Percentiles rank a stretch among this genome's conserved stretches.
phyloP scores from a whole-genome alignment of 1,140 invertebrate genomes.

The Calosoma granatense region DNA sequence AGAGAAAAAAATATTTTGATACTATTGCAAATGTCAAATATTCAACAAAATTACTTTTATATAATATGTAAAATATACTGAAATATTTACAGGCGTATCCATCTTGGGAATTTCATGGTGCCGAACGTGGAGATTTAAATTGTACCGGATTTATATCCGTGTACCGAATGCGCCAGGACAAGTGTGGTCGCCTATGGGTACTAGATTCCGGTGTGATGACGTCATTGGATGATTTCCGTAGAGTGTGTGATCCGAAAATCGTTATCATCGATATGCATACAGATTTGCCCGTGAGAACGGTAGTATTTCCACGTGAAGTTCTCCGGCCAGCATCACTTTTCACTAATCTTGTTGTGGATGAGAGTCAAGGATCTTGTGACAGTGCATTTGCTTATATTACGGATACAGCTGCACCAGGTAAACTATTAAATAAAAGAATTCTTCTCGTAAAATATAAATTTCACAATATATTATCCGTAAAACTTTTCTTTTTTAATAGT shows the following conservation, averaged over 20 bases:
- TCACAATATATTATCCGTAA: too few relatives aligned
- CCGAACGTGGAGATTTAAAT: constrained; percentile 58
- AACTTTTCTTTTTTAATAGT: too few relatives aligned
- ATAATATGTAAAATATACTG: neutral
- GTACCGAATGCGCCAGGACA: constrained; percentile 58
- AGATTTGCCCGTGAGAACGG: constrained; percentile 45
- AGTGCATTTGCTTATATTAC: constrained; percentile 66
- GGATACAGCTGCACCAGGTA: constrained; percentile 66
- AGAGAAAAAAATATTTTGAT: too few relatives aligned
- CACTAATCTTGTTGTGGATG: constrained; percentile 68
- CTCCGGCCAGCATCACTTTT: constrained; percentile 57
- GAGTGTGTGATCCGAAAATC: constrained; percentile 68
- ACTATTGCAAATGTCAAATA: too few relatives aligned
- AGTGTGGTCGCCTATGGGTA: constrained; percentile 66
- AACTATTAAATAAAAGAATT: neutral
- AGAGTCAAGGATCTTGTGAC: constrained; percentile 56
- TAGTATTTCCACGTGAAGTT: constrained; percentile 50
- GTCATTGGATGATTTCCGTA: constrained; percentile 61
- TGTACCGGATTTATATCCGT: constrained; percentile 64
- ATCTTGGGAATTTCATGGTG: constrained; percentile 65
- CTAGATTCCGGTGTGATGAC: constrained; percentile 58
- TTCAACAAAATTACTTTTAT: too few relatives aligned
- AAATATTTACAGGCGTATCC: constrained; percentile 52
- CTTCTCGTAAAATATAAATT: too few relatives aligned
- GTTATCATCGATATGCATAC: constrained; percentile 66